Conservation (phyloP, 2,888 invertebrate species). For the Papilio elwesi region DNA sequence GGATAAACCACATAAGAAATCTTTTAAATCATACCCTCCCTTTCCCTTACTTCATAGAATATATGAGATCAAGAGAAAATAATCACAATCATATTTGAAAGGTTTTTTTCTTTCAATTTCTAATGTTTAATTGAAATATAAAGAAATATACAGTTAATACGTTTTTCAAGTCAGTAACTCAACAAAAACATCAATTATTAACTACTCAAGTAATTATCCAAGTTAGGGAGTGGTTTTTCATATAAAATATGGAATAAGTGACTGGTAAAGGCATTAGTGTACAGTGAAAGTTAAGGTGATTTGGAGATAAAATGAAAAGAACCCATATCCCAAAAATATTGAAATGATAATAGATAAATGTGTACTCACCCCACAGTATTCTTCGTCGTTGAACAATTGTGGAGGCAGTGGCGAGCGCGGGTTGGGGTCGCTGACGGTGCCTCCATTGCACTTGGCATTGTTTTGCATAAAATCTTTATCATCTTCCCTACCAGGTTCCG, state of each 20-base stretch:
- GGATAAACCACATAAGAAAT: no score
- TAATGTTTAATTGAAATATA: no score
- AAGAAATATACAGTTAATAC: not conserved
- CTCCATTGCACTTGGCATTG: constrained; percentile 90
- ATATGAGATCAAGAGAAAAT: no score
- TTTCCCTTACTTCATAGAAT: no score
- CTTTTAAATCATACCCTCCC: no score
- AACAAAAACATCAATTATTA: not conserved
- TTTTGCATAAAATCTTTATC: constrained; percentile 97
- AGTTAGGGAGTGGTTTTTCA: constrained; percentile 5
- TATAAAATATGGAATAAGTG: not conserved
- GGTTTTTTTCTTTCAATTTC: no score
- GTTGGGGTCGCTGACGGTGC: constrained; percentile 88
- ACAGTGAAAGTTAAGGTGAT: not conserved
- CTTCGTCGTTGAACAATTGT: constrained; percentile 96
- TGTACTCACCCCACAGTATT: constrained; percentile 94
- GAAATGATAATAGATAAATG: not conserved
- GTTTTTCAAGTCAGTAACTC: not conserved
- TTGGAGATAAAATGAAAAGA: not conserved
- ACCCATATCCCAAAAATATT: not conserved
- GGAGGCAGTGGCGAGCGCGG: constrained; percentile 94
- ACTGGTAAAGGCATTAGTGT: not conserved
- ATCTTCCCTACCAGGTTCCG: constrained; percentile 95
- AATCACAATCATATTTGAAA: no score
- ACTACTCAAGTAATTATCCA: not conserved